Conservation (phyloP, 2,797 vertebrate species). For the Harpagifer antarcticus region DNA sequence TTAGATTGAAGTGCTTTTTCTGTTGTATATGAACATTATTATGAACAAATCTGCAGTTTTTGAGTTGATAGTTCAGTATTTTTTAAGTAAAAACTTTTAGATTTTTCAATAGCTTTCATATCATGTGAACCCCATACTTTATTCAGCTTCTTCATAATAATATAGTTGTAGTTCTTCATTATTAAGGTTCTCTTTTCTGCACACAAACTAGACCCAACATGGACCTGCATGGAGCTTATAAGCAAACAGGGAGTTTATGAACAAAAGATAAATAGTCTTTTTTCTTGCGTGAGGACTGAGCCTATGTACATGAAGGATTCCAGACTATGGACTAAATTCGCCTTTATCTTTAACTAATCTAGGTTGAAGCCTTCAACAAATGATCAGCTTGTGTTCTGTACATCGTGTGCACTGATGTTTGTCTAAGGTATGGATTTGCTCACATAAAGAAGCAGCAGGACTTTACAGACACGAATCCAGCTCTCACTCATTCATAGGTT, state of each 20-base stretch:
- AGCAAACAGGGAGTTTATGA: too few relatives aligned
- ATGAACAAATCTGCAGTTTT: too few relatives aligned
- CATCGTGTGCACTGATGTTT: conserved; percentile 9
- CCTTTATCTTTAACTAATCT: conserved; percentile 9
- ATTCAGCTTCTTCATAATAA: neutral
- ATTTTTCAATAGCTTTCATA: too few relatives aligned
- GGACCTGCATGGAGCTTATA: neutral
- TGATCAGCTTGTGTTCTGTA: conserved; percentile 2
- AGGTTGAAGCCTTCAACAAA: conserved; percentile 1
- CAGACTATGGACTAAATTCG: neutral
- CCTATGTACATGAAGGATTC: neutral
- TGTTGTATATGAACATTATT: too few relatives aligned
- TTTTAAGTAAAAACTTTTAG: too few relatives aligned
- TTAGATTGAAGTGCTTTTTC: too few relatives aligned
- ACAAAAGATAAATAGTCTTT: too few relatives aligned
- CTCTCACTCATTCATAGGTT: neutral
- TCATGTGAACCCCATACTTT: neutral
- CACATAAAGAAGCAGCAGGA: neutral
- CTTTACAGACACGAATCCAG: neutral
- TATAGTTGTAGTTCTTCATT: neutral
- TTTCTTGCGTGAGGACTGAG: neutral
- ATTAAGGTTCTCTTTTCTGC: neutral
- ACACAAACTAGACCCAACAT: neutral
- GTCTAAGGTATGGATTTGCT: neutral
- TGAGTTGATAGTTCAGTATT: too few relatives aligned